Base-by-base conservation (phyloP, 2,888 invertebrate genomes). In the Leptodirus hochenwartii region DNA sequence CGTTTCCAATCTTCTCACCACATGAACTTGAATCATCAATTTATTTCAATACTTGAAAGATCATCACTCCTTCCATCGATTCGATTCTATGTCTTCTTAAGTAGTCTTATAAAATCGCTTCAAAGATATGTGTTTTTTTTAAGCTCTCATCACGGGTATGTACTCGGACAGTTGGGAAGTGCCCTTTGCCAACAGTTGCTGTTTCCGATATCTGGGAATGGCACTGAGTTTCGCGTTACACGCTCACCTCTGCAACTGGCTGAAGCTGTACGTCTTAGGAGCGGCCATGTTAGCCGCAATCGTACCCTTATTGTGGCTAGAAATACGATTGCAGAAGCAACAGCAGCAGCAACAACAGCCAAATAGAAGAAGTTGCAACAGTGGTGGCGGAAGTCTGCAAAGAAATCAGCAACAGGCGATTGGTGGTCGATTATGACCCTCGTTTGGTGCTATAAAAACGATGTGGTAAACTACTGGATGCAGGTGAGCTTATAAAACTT, bases 161-260 rank as follows among this genome's bases (percentile, higher is more conserved):
- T 57, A 53, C 35, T 38, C 51, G 3, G 56, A 47, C 50, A 63
- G 39, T 45, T 63, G 39, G 56, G 69, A 54, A 30, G 41, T 61
- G 1, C 46, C 65, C 2, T 50, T 74, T 52, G 69, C 69, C 43
- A 44, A 64, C 32, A 43, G 46, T 15, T 39, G 43, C 47, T 38
- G 63, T 54, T 45, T 73, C 53, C 68, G 65, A 46, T 51, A 61
- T 50, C 43, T 67, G 0, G 76, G 76, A 2, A 49, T 73, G 34
- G 65, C 69, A 5, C 47, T 72, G 1, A 70, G 72, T 5, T 73
- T 75, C 43, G 60, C 59, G 0, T 66, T 70, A 24, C 69, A 75
- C 22, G 66, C 68, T 30, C 49, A 64, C 28, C 56, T 76, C 25
- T 76, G 76, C 43, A 60, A 58, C 39, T 53, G 53, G 46, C 37